Conservation (phyloP, 2,113 vertebrate genomes). For the Grus americana region DNA sequence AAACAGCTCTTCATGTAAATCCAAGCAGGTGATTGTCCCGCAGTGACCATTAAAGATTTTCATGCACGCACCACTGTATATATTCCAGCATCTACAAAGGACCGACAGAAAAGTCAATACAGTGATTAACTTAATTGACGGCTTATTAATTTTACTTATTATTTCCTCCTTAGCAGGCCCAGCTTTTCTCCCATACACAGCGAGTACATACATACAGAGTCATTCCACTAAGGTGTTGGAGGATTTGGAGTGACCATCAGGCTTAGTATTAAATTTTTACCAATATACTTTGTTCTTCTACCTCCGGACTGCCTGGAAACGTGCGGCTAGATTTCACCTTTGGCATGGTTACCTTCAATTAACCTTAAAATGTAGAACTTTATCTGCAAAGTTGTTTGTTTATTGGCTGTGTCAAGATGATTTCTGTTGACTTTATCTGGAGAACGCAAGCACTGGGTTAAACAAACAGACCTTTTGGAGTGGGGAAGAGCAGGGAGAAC, state of each 20-base stretch:
- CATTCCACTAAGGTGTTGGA: background rate
- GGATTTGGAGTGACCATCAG: background rate
- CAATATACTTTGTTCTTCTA: background rate
- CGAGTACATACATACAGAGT: background rate
- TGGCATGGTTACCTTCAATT: background rate
- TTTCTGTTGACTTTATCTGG: background rate
- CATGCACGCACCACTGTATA: constrained; percentile 76
- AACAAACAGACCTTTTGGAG: background rate
- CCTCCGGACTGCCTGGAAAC: background rate
- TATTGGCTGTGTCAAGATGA: background rate
- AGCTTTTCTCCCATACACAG: background rate
- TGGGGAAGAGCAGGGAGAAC: background rate
- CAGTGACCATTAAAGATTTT: constrained; percentile 80
- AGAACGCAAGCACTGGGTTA: background rate
- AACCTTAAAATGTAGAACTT: background rate
- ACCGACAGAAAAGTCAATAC: background rate
- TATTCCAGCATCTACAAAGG: constrained; percentile 84
- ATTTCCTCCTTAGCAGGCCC: background rate
- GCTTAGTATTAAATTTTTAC: background rate
- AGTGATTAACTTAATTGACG: background rate
- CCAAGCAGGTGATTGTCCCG: constrained; percentile 81
- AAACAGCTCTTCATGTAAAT: constrained; percentile 71
- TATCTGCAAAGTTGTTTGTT: background rate
- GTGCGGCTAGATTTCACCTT: background rate
- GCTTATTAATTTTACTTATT: background rate